Evolutionary conservation across 2,797 vertebrate genomes (phyloP), one percentile per base, ranked within the genome.

Genomic region (Basileuterus tristriatus): DNA sequence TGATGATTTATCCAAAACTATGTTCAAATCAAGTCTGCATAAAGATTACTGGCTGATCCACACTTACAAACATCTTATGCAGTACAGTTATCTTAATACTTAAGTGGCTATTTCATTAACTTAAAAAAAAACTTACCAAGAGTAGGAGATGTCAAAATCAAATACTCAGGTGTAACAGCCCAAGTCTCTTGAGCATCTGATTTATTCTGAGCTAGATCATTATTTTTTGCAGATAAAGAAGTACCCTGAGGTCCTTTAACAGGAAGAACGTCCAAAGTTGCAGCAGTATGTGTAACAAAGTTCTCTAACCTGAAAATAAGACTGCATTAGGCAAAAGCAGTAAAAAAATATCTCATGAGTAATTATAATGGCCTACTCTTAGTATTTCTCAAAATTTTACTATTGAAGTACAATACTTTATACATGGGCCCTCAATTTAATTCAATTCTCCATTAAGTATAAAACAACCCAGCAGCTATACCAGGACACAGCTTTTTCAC

Each of bases 231-330:
- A 27, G 97, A 90, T 43, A 97, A 89, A 27, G 94, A 82, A 85
- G 95, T 97, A 85, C 98, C 98, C 65, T 99, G 99, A 76, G 99
- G 99, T 92, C 99, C 99, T 97, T 98, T 99, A 88, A 99, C 99
- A 58, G 99, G 99, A 71, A 99, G 98, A 86, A 99, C 98, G 50
- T 99, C 99, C 97, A 99, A 97, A 76, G 98, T 98, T 65, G 98
- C 98, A 86, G 97, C 97, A 53, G 97, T 96, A 78, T 97, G 97
- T 62, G 96, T 98, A 55, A 95, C 95, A 44, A 77, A 92, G 80
- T 97, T 97, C 78, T 96, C 93, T 71, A 96, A 90, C 63, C 96
- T 97, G 88, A 98, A 99, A 95, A n/a, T 44, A 70, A 53, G 44
- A 77, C 15, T 56, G 52, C 22, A 64, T 82, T 87, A 96, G 58